Evolutionary conservation across 2,797 vertebrate genomes (phyloP), one percentile per base, ranked within the genome.

Genomic region (Pteropus rufus): DNA sequence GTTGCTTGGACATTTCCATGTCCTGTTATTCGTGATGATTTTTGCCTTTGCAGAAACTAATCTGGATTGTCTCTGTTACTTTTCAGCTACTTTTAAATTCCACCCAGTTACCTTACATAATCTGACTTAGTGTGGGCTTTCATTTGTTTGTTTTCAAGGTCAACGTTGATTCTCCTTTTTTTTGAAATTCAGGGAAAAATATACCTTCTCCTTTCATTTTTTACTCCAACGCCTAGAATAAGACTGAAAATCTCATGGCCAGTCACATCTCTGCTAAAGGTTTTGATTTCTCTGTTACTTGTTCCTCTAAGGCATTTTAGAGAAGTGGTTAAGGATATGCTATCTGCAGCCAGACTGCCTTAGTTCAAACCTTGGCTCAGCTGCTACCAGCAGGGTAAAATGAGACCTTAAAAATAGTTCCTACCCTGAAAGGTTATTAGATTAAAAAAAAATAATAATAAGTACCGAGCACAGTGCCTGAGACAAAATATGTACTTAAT

Each of bases 101-200:
- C 19, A 49, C 16, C 16, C n/a, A 83, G 24, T 92, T 75, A 18
- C 29, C 80, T 54, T 81, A 34, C 10, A 64, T 49, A 86, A 91
- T 39, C 54, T 56, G 41, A 67, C 31, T 69, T 73, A 69, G 46
- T 6, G 7, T 67, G 7, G n/a, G 56, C 6, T 80, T 86, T 49
- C 49, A 11, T 80, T 83, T 65, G 2, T 75, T 60, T 54, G 7
- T 77, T 70, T 72, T 69, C 29, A 31, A 39, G 34, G 64, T 11
- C 54, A 24, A 31, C 31, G 36, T 7, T 39, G 44, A 80, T 86
- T 85, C 76, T 76, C 65, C 52, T 44, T 85, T 79, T 79, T 82
- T 79, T 67, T 83, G 31, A 60, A 91, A 94, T 65, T 39, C 34
- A 46, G 58, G 80, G 73, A 96, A 87, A 97, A 93, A 94, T 62